These are phyloP conservation scores for Jaculus jaculus DNA, from an alignment of 2,113 vertebrate species.

Conservation along the genomic window DNA sequence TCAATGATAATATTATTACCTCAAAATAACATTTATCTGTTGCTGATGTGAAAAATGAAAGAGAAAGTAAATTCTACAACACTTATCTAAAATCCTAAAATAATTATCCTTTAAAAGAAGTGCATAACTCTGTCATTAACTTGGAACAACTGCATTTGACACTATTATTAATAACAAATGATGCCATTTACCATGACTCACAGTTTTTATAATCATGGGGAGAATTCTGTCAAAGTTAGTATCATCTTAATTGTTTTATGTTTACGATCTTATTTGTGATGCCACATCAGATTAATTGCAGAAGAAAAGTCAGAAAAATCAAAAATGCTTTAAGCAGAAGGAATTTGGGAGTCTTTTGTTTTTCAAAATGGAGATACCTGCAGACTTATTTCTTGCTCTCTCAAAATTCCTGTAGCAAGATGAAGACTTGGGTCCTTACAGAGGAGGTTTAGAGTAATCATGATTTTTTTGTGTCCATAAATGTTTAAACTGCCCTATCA, in stretches of 20 bases:
- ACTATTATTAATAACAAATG: background rate
- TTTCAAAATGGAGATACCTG: background rate
- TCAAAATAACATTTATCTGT: background rate
- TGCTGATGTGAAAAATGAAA: background rate
- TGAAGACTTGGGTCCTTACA: background rate
- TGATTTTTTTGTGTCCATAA: background rate
- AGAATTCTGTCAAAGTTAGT: background rate
- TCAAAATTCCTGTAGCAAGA: background rate
- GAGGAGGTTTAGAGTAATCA: background rate
- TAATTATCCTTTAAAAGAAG: background rate
- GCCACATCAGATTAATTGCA: background rate
- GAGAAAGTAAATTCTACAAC: conserved; percentile 36
- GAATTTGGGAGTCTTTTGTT: too few species aligned
- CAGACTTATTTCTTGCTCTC: background rate
- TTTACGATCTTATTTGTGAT: background rate
- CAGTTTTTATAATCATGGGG: background rate
- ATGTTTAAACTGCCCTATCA: background rate
- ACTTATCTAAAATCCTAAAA: background rate
- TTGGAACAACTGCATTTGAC: background rate
- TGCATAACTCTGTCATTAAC: conserved; percentile 10
- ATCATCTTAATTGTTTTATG: background rate
- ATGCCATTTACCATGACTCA: background rate
- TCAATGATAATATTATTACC: conserved; percentile 9
- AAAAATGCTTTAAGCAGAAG: background rate
- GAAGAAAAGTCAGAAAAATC: background rate